Percentiles rank a stretch among this genome's conserved stretches.
phyloP scores from a whole-genome alignment of 2,888 invertebrate genomes.

The Campaea margaritaria region DNA sequence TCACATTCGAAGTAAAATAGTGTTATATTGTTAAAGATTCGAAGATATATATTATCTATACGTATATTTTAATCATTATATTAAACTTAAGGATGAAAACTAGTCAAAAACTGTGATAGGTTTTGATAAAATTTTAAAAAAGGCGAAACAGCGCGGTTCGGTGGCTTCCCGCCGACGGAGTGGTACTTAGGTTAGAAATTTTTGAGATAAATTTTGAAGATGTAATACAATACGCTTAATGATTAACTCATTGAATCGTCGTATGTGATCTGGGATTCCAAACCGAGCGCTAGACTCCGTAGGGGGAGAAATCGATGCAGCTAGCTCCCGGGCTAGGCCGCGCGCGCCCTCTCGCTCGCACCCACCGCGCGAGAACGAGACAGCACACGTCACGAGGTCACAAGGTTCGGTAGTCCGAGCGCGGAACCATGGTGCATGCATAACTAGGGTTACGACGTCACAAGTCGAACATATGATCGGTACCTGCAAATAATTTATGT shows the following conservation, averaged over 20 bases:
- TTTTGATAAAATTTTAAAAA: conserved; percentile 85
- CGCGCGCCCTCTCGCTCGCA: conserved; percentile 40
- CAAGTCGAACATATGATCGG: conserved; percentile 74
- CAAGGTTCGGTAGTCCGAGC: conserved; percentile 53
- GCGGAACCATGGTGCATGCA: conserved; percentile 78
- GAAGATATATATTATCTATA: conserved; percentile 79
- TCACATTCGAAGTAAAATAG: conserved; percentile 78
- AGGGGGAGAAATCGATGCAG: conserved; percentile 70
- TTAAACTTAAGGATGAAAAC: conserved; percentile 84
- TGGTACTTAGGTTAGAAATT: conserved; percentile 67
- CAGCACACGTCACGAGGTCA: conserved; percentile 41
- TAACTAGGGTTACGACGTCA: conserved; percentile 69
- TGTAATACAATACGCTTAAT: conserved; percentile 61
- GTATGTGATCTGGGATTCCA: conserved; percentile 52
- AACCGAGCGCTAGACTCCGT: conserved; percentile 49
- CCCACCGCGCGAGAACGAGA: conserved; percentile 45
- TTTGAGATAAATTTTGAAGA: conserved; percentile 54
- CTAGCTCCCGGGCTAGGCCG: conserved; percentile 50
- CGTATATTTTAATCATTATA: conserved; percentile 84
- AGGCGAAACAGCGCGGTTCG: conserved; percentile 49
- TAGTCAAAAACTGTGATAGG: conserved; percentile 86
- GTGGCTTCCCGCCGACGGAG: conserved; percentile 50
- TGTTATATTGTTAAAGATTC: conserved; percentile 84
- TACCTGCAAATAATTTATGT: conserved; percentile 82
- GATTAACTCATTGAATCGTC: conserved; percentile 52